phyloP scores from a whole-genome alignment of 2,888 invertebrate genomes.

The Napeogenes sylphis region DNA sequence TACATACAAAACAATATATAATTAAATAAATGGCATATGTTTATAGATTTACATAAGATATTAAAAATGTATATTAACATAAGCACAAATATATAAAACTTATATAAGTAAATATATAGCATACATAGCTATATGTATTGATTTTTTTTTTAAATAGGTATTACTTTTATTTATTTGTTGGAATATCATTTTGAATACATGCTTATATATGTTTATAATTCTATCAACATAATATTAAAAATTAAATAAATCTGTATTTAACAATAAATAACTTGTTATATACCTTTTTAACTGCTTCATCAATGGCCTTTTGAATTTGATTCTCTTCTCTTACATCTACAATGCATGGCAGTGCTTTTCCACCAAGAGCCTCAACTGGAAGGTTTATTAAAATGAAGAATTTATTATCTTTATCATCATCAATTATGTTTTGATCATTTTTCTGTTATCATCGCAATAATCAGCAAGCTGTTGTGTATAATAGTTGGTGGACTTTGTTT shows the following conservation, averaged over 20 bases:
- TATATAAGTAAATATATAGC: too few relatives aligned
- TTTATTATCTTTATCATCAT: background rate
- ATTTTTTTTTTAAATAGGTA: too few relatives aligned
- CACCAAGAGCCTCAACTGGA: constrained; percentile 90
- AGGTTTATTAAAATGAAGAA: constrained; percentile 27
- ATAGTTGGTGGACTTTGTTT: constrained; percentile 13
- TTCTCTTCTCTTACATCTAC: constrained; percentile 92
- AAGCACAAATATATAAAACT: too few relatives aligned
- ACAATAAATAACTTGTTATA: constrained; percentile 2
- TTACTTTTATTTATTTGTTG: too few relatives aligned
- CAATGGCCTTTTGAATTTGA: constrained; percentile 83
- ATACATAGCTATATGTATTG: too few relatives aligned
- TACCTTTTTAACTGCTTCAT: constrained; percentile 84
- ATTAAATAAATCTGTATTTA: background rate
- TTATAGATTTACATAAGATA: too few relatives aligned
- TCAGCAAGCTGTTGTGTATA: background rate
- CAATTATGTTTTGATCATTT: background rate
- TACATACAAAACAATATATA: too few relatives aligned
- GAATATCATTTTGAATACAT: too few relatives aligned
- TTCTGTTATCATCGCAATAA: background rate
- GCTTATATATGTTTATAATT: too few relatives aligned
- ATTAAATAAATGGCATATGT: too few relatives aligned
- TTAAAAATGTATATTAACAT: too few relatives aligned
- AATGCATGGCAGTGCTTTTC: constrained; percentile 89
- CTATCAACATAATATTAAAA: background rate